Percentiles rank a stretch among this genome's conserved stretches.
phyloP scores from a whole-genome alignment of 2,113 vertebrate genomes.

The Rhodinocichla rosea region DNA sequence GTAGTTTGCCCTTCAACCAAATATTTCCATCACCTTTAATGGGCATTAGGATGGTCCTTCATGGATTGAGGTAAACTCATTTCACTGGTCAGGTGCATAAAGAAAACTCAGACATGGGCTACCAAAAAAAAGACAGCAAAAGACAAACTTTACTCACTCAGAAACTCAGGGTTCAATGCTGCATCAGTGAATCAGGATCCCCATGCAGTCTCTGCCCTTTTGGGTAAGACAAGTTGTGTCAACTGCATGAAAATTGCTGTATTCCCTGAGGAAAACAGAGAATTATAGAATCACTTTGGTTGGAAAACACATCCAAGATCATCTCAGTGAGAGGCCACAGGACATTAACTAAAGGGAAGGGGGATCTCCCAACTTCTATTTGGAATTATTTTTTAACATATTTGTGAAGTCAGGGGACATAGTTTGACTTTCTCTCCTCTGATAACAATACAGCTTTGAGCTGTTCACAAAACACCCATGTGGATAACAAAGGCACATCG shows the following conservation, averaged over 20 bases:
- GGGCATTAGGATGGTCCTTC: neutral
- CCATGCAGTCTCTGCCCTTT: neutral
- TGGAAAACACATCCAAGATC: neutral
- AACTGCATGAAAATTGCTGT: neutral
- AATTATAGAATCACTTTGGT: neutral
- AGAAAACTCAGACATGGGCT: neutral
- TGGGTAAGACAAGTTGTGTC: accelerated
- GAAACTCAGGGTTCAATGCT: neutral
- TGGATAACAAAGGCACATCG: neutral
- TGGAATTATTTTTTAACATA: neutral
- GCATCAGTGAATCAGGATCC: neutral
- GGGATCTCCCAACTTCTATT: neutral
- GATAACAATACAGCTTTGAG: neutral
- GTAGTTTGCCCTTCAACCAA: neutral
- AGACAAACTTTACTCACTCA: neutral
- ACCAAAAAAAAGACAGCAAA: neutral
- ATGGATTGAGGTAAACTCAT: neutral
- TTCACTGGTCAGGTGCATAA: neutral
- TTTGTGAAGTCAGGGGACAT: neutral
- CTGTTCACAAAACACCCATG: neutral
- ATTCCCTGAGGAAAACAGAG: neutral
- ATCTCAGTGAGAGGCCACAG: neutral
- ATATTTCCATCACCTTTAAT: neutral
- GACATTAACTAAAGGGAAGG: neutral
- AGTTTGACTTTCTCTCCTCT: neutral